Evolutionary conservation across 2,888 invertebrate genomes (phyloP), one percentile per base, ranked within the genome.

Genomic region (Cataglyphis rosenhaueri): DNA sequence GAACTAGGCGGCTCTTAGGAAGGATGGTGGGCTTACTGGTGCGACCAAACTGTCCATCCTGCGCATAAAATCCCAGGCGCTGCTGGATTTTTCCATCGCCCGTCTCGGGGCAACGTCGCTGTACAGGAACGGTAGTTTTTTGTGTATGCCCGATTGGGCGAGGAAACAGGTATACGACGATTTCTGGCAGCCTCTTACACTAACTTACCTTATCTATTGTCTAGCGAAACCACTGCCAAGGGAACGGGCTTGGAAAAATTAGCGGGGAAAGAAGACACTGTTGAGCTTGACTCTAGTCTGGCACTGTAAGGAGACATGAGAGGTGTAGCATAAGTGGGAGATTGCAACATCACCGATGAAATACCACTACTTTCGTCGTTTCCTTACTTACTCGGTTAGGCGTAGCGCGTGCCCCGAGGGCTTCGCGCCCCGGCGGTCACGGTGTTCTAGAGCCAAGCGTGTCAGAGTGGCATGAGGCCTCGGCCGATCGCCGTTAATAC

Each of bases 261-360:
- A 95, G 96, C 96, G 96, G 96, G 96, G 96, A 96, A 96, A 96
- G 96, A 96, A 96, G 96, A 96, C 96, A 96, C 96, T 95, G 95
- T 95, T 95, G 96, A 95, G 96, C 95, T 96, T 96, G 95, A 96
- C 96, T 96, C 96, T 96, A 96, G 95, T 96, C 95, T 95, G 96
- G 95, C 95, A 95, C 94, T 96, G n/a, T n/a, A 95, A 95, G 95
- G 95, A 95, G 95, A 95, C 95, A 95, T 95, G 95, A 95, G 95
- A 95, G 96, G 95, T 96, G 96, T 95, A 96, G 96, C 94, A 95
- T 95, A 95, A 95, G 95, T 95, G 95, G 95, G 95, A 95, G 73
- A 79, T 75, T 75, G 75, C 29, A 57, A 78, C 76, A 70, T 78
- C 84, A 79, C 64, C 85, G 84, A 81, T 85, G 83, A 86, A 86